phyloP scores from a whole-genome alignment of 2,888 invertebrate genomes.

The Chaetoderma sp. region DNA sequence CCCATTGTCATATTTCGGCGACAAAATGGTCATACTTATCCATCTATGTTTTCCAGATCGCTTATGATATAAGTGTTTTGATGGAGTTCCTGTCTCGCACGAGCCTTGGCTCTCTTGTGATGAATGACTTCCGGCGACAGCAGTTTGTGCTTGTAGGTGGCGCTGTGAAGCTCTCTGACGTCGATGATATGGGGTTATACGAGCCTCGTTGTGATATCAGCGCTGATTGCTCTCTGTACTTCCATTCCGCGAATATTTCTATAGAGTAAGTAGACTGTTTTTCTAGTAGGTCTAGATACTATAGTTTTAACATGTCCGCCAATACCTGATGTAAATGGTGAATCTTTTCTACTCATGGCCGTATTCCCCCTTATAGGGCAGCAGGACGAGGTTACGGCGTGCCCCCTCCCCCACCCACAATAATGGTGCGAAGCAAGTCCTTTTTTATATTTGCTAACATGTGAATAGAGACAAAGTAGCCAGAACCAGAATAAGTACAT shows the following conservation, averaged over 20 bases:
- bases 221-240: conserved; percentile 47
- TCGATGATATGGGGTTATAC: conserved; percentile 70
- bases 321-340: neutral
- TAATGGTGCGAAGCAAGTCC: too few relatives aligned
- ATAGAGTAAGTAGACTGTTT: conserved; percentile 31
- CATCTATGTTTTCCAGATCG: conserved; percentile 47
- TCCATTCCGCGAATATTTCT: conserved; percentile 40
- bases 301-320: too few relatives aligned
- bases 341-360: neutral
- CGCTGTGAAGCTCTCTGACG: conserved; percentile 70
- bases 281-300: too few relatives aligned
- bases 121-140: conserved; percentile 72
- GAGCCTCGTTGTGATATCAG: conserved; percentile 58
- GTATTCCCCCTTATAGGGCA: neutral
- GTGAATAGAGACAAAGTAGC: too few relatives aligned
- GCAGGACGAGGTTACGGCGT: neutral
- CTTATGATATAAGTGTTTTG: conserved; percentile 61
- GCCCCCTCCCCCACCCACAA: neutral
- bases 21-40: too few relatives aligned
- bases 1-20: too few relatives aligned
- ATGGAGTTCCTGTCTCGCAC: conserved; percentile 68
- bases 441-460: too few relatives aligned
- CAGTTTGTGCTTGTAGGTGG: conserved; percentile 71
- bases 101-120: conserved; percentile 69
- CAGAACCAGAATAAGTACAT: too few relatives aligned